These are phyloP conservation scores for Gobiocypris rarus DNA, from an alignment of 2,113 vertebrate genomes.

Conservation along the genomic window DNA sequence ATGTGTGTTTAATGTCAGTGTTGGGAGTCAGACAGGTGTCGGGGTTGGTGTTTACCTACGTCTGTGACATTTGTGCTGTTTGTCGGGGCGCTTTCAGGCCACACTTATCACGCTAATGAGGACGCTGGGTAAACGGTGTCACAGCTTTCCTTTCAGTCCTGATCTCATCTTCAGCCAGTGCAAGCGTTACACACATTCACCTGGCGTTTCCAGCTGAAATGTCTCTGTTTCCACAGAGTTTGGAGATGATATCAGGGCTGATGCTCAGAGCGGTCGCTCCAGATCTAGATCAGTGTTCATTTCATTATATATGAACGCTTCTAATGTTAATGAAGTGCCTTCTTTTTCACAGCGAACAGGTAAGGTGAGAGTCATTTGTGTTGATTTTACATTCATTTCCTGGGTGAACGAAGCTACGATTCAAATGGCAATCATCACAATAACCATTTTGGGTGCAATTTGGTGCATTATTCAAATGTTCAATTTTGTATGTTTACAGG, in stretches of 20 bases:
- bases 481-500: background rate
- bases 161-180: slow-evolving; percentile 47
- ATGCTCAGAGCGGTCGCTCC: background rate
- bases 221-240: slow-evolving; percentile 5
- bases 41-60: slow-evolving; percentile 43
- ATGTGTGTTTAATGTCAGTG: slow-evolving; percentile 39
- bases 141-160: slow-evolving; percentile 45
- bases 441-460: background rate
- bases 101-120: slow-evolving; percentile 45
- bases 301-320: slow-evolving; percentile 29
- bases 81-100: background rate
- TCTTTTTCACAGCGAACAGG: slow-evolving; percentile 71
- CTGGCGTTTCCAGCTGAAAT: background rate
- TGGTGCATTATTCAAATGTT: background rate
- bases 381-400: background rate
- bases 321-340: slow-evolving; percentile 49
- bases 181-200: background rate
- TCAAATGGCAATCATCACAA: background rate
- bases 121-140: background rate
- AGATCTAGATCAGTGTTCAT: background rate
- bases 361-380: slow-evolving; percentile 67
- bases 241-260: slow-evolving; percentile 53
- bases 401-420: background rate
- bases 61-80: slow-evolving; percentile 52
- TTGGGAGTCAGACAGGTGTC: slow-evolving; percentile 25